Percentiles rank a stretch among this genome's conserved stretches.
phyloP scores from a whole-genome alignment of 2,888 invertebrate genomes.

The Tenthredo distinguenda region DNA sequence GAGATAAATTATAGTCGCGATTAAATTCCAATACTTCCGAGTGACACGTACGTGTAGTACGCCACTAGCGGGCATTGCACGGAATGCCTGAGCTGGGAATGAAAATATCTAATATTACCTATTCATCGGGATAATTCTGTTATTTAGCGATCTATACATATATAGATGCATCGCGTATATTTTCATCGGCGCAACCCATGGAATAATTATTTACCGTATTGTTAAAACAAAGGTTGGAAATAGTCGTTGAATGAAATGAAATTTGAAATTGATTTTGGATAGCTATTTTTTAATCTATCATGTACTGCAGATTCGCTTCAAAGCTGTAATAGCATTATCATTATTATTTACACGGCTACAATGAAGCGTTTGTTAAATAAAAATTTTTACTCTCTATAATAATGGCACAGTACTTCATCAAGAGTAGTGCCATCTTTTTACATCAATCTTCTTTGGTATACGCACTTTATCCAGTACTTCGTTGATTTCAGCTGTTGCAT shows the following conservation, averaged over 20 bases:
- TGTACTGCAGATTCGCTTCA: not conserved
- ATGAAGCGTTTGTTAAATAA: not conserved
- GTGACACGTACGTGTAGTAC: too few relatives aligned
- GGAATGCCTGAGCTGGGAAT: constrained; percentile 31
- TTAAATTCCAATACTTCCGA: constrained; percentile 11
- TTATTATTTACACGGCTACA: constrained; percentile 9
- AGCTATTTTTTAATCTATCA: not conserved
- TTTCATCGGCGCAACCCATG: not conserved
- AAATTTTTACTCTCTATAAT: not conserved
- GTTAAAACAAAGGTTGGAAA: not conserved
- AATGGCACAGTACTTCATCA: not conserved
- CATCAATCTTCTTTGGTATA: constrained; percentile 32
- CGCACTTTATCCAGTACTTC: constrained; percentile 1
- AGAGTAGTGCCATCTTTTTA: not conserved
- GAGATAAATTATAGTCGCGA: not conserved
- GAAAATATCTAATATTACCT: not conserved
- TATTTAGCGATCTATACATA: not conserved
- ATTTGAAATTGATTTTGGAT: not conserved
- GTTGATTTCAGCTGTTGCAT: not conserved
- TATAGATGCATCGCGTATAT: not conserved
- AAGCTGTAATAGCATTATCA: not conserved
- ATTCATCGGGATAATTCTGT: not conserved
- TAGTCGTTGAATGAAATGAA: not conserved
- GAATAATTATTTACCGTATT: not conserved
- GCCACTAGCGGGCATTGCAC: not conserved